phyloP scores from a whole-genome alignment of 2,113 vertebrate species.

The Asarcornis scutulata region DNA sequence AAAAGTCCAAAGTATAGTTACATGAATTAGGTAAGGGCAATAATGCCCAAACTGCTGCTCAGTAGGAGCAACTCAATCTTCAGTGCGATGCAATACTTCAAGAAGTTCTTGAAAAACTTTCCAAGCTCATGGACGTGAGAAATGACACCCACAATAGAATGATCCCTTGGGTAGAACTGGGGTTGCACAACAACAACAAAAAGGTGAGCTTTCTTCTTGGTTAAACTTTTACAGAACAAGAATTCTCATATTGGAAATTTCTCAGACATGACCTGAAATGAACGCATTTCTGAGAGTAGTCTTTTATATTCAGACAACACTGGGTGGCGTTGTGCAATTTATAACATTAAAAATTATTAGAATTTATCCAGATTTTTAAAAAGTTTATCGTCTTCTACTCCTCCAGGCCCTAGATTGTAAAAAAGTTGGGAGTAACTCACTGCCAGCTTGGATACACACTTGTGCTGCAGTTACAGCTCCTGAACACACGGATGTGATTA shows the following conservation, averaged over 20 bases:
- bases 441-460: background rate
- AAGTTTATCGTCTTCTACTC: background rate
- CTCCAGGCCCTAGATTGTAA: background rate
- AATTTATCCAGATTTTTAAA: background rate
- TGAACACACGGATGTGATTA: background rate
- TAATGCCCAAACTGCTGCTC: background rate
- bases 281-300: background rate
- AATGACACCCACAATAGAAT: background rate
- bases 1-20: background rate
- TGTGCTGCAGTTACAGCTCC: background rate
- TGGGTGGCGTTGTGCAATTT: background rate
- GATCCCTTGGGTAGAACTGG: background rate
- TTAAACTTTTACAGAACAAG: background rate
- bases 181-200: background rate
- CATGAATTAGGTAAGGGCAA: background rate
- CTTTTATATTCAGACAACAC: background rate
- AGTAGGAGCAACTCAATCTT: background rate
- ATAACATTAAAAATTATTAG: background rate
- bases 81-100: background rate
- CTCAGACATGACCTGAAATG: background rate
- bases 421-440: background rate
- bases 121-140: background rate
- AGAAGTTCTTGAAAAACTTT: background rate
- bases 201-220: background rate
- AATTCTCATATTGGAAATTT: background rate